phyloP scores from a whole-genome alignment of 1,140 invertebrate species.

The Harpegnathos saltator region DNA sequence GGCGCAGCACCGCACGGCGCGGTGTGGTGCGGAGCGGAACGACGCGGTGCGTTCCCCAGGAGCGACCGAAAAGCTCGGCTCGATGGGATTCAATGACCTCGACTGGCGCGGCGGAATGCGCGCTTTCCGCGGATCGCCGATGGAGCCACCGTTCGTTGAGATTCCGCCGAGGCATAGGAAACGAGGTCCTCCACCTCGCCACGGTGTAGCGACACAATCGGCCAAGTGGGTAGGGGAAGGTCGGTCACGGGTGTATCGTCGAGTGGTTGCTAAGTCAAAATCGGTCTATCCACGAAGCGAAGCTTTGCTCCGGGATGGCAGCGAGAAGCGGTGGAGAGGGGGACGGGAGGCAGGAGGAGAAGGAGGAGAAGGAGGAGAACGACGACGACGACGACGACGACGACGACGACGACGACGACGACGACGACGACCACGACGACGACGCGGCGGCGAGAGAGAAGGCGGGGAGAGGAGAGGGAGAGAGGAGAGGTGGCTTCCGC shows the following conservation, averaged over 20 bases:
- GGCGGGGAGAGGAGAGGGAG: slow-evolving; percentile 54
- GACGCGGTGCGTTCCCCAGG: slow-evolving; percentile 16
- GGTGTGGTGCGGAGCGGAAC: not conserved
- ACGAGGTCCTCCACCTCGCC: slow-evolving; percentile 57
- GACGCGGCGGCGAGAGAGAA: no score
- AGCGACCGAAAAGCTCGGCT: slow-evolving; percentile 32
- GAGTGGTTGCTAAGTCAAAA: slow-evolving; percentile 71
- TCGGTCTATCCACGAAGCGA: slow-evolving; percentile 58
- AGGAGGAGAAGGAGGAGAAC: slow-evolving; percentile 20
- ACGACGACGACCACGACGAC: no score
- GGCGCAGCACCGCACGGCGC: no score
- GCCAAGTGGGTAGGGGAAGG: slow-evolving; percentile 46
- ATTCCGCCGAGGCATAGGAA: slow-evolving; percentile 45
- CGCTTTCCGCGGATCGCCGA: slow-evolving; percentile 29
- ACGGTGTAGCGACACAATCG: slow-evolving; percentile 15
- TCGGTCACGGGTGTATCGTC: slow-evolving; percentile 64
- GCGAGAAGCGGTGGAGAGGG: slow-evolving; percentile 30
- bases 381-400: no score
- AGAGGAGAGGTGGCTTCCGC: slow-evolving; percentile 78
- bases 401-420: no score
- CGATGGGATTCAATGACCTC: slow-evolving; percentile 50
- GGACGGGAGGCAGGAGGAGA: no score
- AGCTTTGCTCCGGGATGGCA: slow-evolving; percentile 35
- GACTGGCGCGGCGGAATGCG: slow-evolving; percentile 41
- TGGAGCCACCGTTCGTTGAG: slow-evolving; percentile 34